Evolutionary conservation across 2,797 vertebrate genomes (phyloP).

Genomic region (Schizopygopsis malacanthus): DNA sequence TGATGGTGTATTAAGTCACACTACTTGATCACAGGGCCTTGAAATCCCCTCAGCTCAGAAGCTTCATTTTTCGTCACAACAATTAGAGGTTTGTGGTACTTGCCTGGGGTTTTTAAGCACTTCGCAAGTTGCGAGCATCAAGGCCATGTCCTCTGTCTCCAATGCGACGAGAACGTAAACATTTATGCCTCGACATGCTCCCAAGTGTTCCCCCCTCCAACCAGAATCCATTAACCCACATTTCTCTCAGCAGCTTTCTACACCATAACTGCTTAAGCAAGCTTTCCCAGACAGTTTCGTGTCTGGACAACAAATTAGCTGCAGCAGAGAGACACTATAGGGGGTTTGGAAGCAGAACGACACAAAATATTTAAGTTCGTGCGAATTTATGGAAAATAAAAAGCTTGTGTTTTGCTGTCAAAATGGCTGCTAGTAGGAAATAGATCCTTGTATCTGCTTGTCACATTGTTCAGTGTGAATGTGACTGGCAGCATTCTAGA

Average conservation of each 20-base stretch:
- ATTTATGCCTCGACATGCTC: conserved; percentile 59
- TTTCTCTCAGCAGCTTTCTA: conserved; percentile 55
- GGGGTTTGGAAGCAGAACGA: background rate
- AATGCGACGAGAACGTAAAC: conserved; percentile 65
- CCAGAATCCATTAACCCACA: conserved; percentile 60
- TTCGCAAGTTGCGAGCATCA: conserved; percentile 22
- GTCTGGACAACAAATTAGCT: conserved; percentile 26
- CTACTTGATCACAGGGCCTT: conserved; percentile 70
- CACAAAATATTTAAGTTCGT: conserved; percentile 1
- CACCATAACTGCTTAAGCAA: conserved; percentile 51
- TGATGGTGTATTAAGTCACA: conserved; percentile 71
- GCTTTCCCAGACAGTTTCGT: conserved; percentile 34
- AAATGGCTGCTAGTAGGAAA: background rate
- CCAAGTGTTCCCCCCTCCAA: conserved; percentile 50
- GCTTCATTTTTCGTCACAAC: conserved; percentile 56
- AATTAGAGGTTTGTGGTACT: conserved; percentile 56
- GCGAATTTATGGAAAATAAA: background rate
- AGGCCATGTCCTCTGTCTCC: conserved; percentile 60
- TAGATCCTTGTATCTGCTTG: conserved; percentile 47
- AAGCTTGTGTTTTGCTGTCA: conserved; percentile 5
- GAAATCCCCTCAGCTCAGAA: conserved; percentile 63
- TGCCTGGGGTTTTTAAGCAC: conserved; percentile 23
- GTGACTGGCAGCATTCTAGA: conserved; percentile 55
- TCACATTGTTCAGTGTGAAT: conserved; percentile 61
- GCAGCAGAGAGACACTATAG: background rate